Percentiles rank a stretch among this genome's conserved stretches.
Evolutionary conservation across 2,888 invertebrate species (phyloP).

Genomic region (Linyphia triangularis): DNA sequence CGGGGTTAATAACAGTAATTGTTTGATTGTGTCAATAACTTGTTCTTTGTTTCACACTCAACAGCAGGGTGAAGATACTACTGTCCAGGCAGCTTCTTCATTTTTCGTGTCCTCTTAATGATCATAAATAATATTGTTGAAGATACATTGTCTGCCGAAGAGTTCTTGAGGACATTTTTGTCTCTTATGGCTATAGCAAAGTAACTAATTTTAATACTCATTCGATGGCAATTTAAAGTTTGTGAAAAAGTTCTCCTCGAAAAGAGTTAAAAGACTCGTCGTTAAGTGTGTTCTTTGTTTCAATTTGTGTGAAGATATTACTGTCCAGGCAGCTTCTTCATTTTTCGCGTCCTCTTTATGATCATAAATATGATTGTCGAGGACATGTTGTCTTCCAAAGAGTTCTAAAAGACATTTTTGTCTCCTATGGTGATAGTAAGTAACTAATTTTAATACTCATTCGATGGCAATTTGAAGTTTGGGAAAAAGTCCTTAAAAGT

Average conservation of each 20-base stretch:
- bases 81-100: slow-evolving; percentile 13
- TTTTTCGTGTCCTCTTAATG: neutral
- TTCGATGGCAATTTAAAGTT: too few relatives aligned
- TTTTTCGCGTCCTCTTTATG: neutral
- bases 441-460: too few relatives aligned
- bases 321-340: slow-evolving; percentile 19
- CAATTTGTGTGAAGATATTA: too few relatives aligned
- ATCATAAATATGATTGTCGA: neutral
- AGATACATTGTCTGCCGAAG: slow-evolving; percentile 31
- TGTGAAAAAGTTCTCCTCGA: too few relatives aligned
- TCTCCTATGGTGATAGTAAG: neutral
- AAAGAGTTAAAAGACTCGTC: too few relatives aligned
- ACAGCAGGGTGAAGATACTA: slow-evolving; percentile 13
- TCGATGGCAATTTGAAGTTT: too few relatives aligned
- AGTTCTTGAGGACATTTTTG: neutral
- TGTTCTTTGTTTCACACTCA: slow-evolving; percentile 58
- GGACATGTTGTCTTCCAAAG: slow-evolving; percentile 34
- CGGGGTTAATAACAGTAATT: slow-evolving; percentile 46
- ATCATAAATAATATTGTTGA: neutral
- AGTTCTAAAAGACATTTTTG: neutral
- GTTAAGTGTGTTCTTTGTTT: too few relatives aligned
- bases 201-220: too few relatives aligned
- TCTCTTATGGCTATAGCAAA: neutral
- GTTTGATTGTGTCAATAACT: slow-evolving; percentile 67
- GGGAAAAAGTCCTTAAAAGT: too few relatives aligned